Conservation (phyloP, 2,113 vertebrate genomes). For the Phrynosoma blainvillii region DNA sequence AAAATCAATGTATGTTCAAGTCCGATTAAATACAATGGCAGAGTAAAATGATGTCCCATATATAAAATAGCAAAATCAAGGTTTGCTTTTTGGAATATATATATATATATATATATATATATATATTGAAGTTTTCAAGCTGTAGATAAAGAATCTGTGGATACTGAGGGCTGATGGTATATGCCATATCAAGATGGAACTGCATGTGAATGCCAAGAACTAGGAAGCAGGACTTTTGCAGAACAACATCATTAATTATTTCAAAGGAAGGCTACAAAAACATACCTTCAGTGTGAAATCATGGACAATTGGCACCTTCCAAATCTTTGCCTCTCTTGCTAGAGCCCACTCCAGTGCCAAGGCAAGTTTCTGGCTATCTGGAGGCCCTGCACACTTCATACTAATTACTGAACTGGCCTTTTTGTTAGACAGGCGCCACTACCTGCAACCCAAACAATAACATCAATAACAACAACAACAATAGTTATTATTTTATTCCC, state of each 20-base stretch:
- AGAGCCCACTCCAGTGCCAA: slow-evolving; percentile 76
- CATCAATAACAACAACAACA: background rate
- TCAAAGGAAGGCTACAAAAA: background rate
- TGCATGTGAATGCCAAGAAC: background rate
- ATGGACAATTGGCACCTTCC: slow-evolving; percentile 78
- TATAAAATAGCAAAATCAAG: no score
- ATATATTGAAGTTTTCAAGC: no score
- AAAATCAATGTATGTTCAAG: no score
- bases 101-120: no score
- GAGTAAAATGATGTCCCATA: no score
- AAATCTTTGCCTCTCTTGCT: slow-evolving; percentile 73
- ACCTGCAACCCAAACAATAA: slow-evolving; percentile 55
- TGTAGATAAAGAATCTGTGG: no score
- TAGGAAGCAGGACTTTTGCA: background rate
- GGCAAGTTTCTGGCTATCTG: slow-evolving; percentile 57
- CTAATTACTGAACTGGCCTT: slow-evolving; percentile 59
- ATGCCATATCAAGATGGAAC: no score
- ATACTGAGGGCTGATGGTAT: no score
- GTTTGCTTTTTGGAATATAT: no score
- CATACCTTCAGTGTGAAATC: slow-evolving; percentile 74
- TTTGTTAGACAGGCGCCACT: slow-evolving; percentile 63
- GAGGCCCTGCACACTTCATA: slow-evolving; percentile 75
- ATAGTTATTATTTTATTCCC: background rate
- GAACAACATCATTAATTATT: background rate
- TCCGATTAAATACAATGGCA: no score